Base-by-base conservation (phyloP, 2,113 vertebrate genomes). In the Rhodinocichla rosea region DNA sequence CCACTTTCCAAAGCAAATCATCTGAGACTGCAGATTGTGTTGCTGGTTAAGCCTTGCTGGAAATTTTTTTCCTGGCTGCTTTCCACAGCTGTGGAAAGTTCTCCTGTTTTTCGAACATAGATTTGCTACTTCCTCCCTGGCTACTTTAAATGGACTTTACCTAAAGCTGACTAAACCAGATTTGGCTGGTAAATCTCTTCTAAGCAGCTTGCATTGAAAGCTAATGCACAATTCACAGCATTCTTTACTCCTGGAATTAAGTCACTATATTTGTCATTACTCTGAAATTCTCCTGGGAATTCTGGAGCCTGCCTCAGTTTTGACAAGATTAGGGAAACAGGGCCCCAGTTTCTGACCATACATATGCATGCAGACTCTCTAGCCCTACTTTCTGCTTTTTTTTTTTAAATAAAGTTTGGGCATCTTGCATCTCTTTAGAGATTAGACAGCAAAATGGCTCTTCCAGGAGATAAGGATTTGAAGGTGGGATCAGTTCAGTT, bases 141-240 rank as follows among this genome's bases (percentile, higher is more conserved):
- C 47, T n/a, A 63, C 68, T 87, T 69, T 69, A 81, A 95, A 73
- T 35, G 64, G 87, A 81, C 91, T 49, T 89, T 70, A 96, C 53
- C 90, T 93, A 81, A 94, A 95, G 83, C 65, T 92, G 79, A 50
- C 65, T 94, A 90, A 96, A 94, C 42, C 35, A 90, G 86, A 97
- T 95, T 93, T 97, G 83, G 22, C 80, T 71, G 49, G 81, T 92
- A 95, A 96, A 86, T 90, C 79, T 83, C 39, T 80, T 89, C 90
- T 95, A 92, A 97, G 81, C 90, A 81, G 64, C 83, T 95, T 92
- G 63, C 45, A 44, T 27, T 42, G 68, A 93, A 85, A 92, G 65
- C 35, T 92, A 95, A 94, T 57, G 62, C 53, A 70, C 90, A 81
- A 79, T 90, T 93, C 80, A 83, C 15, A 37, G 59, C 91, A 68